Conservation (phyloP, 1,140 invertebrate species). For the Eupeodes corollae region DNA sequence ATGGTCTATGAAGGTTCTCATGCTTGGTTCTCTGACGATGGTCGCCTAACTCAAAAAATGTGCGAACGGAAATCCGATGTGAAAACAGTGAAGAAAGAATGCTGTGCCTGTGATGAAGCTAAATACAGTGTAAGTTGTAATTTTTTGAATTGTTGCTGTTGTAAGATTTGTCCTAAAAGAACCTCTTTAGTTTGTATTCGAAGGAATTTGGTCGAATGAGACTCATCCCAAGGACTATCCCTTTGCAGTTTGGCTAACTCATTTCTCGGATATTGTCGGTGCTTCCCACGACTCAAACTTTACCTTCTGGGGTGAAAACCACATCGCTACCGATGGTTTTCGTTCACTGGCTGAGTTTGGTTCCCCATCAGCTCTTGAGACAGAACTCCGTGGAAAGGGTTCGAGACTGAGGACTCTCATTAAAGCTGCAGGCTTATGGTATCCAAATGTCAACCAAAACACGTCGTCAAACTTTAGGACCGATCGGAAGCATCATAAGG, state of each 20-base stretch:
- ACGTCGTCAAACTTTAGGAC: conserved; percentile 76
- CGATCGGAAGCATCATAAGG: conserved; percentile 74
- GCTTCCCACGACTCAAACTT: conserved; percentile 86
- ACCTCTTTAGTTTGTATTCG: conserved; percentile 63
- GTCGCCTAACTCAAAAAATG: conserved; percentile 63
- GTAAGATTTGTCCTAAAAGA: not conserved
- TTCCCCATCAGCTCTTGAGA: conserved; percentile 79
- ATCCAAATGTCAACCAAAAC: conserved; percentile 83
- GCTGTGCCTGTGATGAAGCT: conserved; percentile 85
- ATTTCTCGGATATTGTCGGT: conserved; percentile 97
- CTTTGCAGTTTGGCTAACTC: conserved; percentile 75
- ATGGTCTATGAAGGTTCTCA: conserved; percentile 75
- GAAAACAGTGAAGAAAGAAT: conserved; percentile 47
- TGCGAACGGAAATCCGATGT: conserved; percentile 52
- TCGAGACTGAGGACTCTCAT: conserved; percentile 81
- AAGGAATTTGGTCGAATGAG: conserved; percentile 90
- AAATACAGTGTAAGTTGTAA: conserved; percentile 63
- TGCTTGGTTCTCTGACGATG: conserved; percentile 86
- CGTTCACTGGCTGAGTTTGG: conserved; percentile 57
- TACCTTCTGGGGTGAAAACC: conserved; percentile 87
- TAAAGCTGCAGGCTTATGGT: conserved; percentile 88
- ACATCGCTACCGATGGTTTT: conserved; percentile 82
- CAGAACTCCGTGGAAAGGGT: conserved; percentile 74
- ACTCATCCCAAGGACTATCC: conserved; percentile 98
- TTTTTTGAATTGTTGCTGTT: not conserved